Base-by-base conservation (phyloP, 2,797 vertebrate species). In the Spinus olivaceus region DNA sequence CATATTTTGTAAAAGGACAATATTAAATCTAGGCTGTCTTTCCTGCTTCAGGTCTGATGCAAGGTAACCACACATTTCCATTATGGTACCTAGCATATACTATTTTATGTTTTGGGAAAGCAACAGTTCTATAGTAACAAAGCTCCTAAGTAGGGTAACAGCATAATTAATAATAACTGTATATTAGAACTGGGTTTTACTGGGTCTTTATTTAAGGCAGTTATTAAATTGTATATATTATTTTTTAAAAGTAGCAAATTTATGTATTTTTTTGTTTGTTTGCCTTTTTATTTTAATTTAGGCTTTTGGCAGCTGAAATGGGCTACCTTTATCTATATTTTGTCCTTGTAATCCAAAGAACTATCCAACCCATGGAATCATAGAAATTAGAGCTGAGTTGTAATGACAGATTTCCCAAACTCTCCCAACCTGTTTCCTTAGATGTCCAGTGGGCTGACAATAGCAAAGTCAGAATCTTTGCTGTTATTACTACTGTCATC, bases 401-500 rank as follows among this genome's bases (percentile, higher is more conserved):
- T 59, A 83, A 61, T 2, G 10, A 81, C 13, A 12, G 7, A 73
- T 49, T 70, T 91, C 79, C 71, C 33, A 76, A 61, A 81, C 67
- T 60, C 70, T 93, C 90, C 59, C 63, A 76, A 8, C 22, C 50
- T 30, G 51, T 42, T 60, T 67, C 22, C 65, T 98, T 94, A 98
- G 94, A 98, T 97, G 94, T 99, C 99, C 92, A 98, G 95, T 2
- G 99, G 99, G 95, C 99, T 99, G 79, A 99, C 99, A 22, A 99
- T 99, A 96, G 99, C 99, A 93, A 99, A 99, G 97, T 99, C 99
- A 9, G 99, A 99, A 98, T 99, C 99, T 96, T 99, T 99, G 98
- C 99, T 99, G 97, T 99, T 99, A 97, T 98, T 97, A 97, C 98
- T 99, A 97, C 98, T 99, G 98, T 99, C 97, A 1, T 99, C 99